These are phyloP conservation scores for Oncorhynchus nerka DNA, from an alignment of 2,113 vertebrate species.

Conservation along the genomic window DNA sequence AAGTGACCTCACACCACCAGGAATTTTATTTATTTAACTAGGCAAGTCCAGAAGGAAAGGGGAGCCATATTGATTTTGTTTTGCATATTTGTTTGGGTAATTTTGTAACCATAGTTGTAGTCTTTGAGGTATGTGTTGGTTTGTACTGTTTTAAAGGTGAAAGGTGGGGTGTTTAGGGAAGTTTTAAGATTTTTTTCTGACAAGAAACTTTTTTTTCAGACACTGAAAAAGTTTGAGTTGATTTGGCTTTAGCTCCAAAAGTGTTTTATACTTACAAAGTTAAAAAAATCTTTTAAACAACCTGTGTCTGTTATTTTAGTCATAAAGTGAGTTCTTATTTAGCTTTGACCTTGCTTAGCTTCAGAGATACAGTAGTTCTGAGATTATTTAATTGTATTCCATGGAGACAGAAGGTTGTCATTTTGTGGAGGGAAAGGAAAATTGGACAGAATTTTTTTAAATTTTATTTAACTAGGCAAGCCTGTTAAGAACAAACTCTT, in stretches of 20 bases:
- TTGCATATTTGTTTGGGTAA: constrained; percentile 49
- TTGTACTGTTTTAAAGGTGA: constrained; percentile 33
- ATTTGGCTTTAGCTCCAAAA: constrained; percentile 70
- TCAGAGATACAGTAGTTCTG: too few species aligned
- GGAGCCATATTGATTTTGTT: constrained; percentile 28
- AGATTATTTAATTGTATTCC: too few species aligned
- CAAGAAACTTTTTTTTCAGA: too few species aligned
- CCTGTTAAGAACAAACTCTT: too few species aligned
- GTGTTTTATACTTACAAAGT: constrained; percentile 82
- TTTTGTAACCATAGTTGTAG: constrained; percentile 50
- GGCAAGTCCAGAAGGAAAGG: constrained; percentile 13
- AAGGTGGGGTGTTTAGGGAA: neutral
- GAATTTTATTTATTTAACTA: too few species aligned
- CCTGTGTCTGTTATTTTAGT: constrained; percentile 12
- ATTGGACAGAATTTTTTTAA: too few species aligned
- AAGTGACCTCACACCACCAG: constrained; percentile 5
- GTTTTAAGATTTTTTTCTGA: constrained; percentile 2
- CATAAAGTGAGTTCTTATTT: constrained; percentile 33
- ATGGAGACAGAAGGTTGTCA: too few species aligned
- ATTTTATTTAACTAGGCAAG: too few species aligned
- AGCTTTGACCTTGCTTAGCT: too few species aligned
- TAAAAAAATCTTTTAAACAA: constrained; percentile 62
- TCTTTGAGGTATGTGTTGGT: constrained; percentile 19
- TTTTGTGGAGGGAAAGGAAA: too few species aligned
- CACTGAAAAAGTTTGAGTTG: constrained; percentile 68